Conservation (phyloP, 2,888 invertebrate genomes). For the Drosophila borealis region DNA sequence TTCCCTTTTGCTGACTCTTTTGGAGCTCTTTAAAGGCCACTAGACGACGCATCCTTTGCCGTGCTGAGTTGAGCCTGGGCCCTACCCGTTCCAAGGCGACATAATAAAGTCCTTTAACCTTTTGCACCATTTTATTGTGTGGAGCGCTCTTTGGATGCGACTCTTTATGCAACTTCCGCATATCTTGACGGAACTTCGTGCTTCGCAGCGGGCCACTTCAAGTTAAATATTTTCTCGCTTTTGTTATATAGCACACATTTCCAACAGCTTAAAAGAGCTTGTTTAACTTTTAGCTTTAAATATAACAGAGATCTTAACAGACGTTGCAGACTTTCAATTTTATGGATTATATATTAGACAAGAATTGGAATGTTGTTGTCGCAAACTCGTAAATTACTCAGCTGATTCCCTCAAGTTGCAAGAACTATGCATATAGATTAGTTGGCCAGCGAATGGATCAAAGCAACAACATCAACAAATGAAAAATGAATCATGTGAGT, state of each 20-base stretch:
- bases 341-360: conserved; percentile 15
- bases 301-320: no score
- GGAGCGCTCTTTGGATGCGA: conserved; percentile 22
- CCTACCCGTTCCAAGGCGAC: conserved; percentile 28
- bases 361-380: conserved; percentile 32
- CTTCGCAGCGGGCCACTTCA: conserved; percentile 37
- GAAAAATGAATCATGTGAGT: conserved; percentile 29
- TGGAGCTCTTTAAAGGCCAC: conserved; percentile 51
- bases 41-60: conserved; percentile 37
- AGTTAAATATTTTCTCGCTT: conserved; percentile 40
- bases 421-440: conserved; percentile 27
- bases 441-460: conserved; percentile 2
- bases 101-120: conserved; percentile 69
- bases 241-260: not conserved
- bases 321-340: not conserved
- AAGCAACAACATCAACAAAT: not conserved
- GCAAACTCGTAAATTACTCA: conserved; percentile 47
- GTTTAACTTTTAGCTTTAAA: no score
- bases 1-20: conserved; percentile 6
- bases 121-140: conserved; percentile 26
- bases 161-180: conserved; percentile 59
- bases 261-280: not conserved
- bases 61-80: conserved; percentile 24
- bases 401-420: conserved; percentile 12
- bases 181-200: conserved; percentile 38